These are phyloP conservation scores for Bombycilla garrulus DNA, from an alignment of 2,113 vertebrate genomes.

Conservation along the genomic window DNA sequence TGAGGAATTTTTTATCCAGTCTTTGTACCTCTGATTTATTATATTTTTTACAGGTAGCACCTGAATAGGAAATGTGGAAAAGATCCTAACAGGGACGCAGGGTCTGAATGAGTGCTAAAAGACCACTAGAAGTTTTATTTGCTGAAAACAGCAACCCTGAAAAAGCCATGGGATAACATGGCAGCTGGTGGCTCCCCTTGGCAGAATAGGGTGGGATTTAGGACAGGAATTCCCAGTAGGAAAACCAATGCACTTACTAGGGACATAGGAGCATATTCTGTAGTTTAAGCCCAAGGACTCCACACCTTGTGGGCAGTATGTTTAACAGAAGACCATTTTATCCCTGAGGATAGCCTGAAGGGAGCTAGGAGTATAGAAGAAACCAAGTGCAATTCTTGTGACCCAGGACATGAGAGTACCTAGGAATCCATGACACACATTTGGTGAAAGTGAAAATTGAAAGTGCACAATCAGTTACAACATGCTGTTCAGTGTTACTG, in stretches of 20 bases:
- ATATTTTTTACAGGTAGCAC: neutral
- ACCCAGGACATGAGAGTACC: neutral
- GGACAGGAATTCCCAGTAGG: neutral
- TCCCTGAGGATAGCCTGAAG: neutral
- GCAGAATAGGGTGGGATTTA: neutral
- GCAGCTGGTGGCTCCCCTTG: neutral
- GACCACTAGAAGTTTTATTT: neutral
- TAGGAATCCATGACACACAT: neutral
- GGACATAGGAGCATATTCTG: neutral
- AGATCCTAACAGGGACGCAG: neutral
- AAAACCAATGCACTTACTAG: neutral
- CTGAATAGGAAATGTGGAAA: neutral
- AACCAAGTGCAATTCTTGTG: neutral
- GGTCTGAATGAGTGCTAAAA: neutral
- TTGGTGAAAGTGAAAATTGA: neutral
- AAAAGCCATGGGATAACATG: neutral
- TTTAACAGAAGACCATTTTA: neutral
- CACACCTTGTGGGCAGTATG: fast-evolving
- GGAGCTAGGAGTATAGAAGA: neutral
- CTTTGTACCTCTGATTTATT: neutral
- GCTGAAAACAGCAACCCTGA: neutral
- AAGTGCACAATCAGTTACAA: neutral
- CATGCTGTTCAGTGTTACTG: neutral
- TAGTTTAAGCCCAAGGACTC: neutral
- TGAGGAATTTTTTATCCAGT: neutral